Conservation (phyloP, 2,113 vertebrate genomes). For the Platichthys stellatus region DNA sequence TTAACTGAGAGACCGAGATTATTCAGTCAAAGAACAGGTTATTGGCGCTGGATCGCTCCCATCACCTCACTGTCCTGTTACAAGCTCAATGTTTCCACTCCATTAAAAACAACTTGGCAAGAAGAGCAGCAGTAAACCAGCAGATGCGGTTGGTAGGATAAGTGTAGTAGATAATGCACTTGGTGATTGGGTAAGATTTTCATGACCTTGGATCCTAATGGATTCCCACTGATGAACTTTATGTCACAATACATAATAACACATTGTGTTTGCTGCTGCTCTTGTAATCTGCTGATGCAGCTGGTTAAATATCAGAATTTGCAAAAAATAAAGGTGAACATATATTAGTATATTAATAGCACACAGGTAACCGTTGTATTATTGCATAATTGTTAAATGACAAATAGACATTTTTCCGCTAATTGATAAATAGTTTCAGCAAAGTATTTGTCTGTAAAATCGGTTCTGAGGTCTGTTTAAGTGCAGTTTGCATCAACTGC, state of each 20-base stretch:
- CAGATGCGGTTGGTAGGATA: background rate
- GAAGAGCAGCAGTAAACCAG: background rate
- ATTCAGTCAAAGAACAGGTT: slow-evolving; percentile 7
- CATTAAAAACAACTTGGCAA: slow-evolving; percentile 27
- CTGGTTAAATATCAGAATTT: background rate
- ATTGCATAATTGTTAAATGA: background rate
- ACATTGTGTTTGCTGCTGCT: background rate
- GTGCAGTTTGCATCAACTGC: too few species aligned
- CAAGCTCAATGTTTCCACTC: slow-evolving; percentile 44
- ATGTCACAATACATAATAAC: too few species aligned
- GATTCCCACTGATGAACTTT: background rate
- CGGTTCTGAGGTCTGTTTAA: too few species aligned
- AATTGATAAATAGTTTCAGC: background rate
- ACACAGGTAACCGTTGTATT: background rate
- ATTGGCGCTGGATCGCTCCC: slow-evolving; percentile 1
- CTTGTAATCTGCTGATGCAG: background rate
- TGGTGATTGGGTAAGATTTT: background rate
- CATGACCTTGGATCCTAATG: background rate
- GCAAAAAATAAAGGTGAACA: background rate
- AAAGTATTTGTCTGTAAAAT: too few species aligned
- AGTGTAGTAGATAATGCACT: background rate
- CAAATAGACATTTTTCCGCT: background rate
- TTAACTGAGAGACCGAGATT: too few species aligned
- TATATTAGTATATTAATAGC: background rate
- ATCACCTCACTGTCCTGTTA: slow-evolving; percentile 39